Evolutionary conservation across 2,797 vertebrate species (phyloP).

Genomic region (Fistularia tabacaria): DNA sequence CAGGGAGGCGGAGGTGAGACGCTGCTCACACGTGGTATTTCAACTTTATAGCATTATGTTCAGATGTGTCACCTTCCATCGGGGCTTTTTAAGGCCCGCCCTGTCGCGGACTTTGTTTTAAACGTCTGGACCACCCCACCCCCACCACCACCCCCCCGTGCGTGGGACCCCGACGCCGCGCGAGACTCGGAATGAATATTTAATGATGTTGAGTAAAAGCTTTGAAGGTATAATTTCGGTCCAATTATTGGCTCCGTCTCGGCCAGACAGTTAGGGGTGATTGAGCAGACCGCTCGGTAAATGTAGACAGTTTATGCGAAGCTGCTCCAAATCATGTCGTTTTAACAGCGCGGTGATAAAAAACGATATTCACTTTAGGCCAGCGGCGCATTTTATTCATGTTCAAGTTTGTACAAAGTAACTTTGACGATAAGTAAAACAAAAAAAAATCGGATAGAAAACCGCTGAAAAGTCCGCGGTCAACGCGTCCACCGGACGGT

Average conservation of each 20-base stretch:
- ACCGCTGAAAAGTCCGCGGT: too few relatives aligned
- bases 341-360: conserved; percentile 45
- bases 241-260: conserved; percentile 66
- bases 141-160: conserved; percentile 44
- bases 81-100: conserved; percentile 72
- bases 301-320: conserved; percentile 65
- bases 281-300: conserved; percentile 63
- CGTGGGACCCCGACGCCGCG: conserved; percentile 49
- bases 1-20: conserved; percentile 70
- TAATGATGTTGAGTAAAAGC: conserved; percentile 70
- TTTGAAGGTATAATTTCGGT: conserved; percentile 65
- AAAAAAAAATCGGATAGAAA: too few relatives aligned
- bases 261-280: conserved; percentile 54
- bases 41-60: conserved; percentile 82
- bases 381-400: conserved; percentile 37
- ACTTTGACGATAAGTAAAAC: conserved; percentile 54
- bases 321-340: conserved; percentile 53
- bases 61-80: conserved; percentile 76
- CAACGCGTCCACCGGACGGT: too few relatives aligned
- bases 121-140: conserved; percentile 37
- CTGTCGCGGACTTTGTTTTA: conserved; percentile 63
- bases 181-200: conserved; percentile 65
- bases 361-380: conserved; percentile 35
- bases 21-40: conserved; percentile 81
- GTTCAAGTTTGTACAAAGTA: conserved; percentile 67